phyloP scores from a whole-genome alignment of 2,797 vertebrate genomes.

The Sebastes iracundus region DNA sequence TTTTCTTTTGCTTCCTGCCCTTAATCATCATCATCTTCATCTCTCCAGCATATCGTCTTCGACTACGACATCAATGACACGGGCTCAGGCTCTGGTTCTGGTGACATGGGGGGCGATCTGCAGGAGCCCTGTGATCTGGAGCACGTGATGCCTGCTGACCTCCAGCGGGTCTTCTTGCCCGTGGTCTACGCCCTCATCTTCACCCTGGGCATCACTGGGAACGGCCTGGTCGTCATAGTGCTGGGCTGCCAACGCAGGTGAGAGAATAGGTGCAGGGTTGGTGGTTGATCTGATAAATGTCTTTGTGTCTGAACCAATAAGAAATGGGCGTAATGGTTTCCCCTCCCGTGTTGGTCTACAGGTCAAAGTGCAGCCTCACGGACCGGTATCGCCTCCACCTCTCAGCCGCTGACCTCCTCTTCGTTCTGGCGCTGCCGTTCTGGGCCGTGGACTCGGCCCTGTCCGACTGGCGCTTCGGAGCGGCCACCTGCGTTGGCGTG shows the following conservation, averaged over 20 bases:
- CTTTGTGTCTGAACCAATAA: not conserved
- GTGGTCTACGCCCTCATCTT: conserved; percentile 95
- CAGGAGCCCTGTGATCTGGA: conserved; percentile 86
- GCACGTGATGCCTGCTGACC: conserved; percentile 83
- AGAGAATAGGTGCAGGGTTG: not conserved
- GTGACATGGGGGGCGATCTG: conserved; percentile 81
- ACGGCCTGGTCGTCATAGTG: conserved; percentile 95
- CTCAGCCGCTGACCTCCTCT: conserved; percentile 95
- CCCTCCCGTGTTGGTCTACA: not conserved
- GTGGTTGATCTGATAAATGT: not conserved
- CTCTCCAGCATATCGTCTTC: conserved; percentile 71
- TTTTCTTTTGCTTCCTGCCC: not conserved
- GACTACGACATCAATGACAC: conserved; percentile 81
- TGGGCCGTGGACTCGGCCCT: conserved; percentile 93
- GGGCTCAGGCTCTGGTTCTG: conserved; percentile 82
- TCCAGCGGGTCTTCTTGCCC: conserved; percentile 91
- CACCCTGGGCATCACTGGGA: conserved; percentile 92
- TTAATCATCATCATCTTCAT: not conserved
- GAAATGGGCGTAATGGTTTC: not conserved
- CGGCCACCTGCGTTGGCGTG: conserved; percentile 88
- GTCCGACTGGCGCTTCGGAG: conserved; percentile 91
- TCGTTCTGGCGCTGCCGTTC: conserved; percentile 95
- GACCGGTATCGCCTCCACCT: conserved; percentile 96
- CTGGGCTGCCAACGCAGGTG: conserved; percentile 95
- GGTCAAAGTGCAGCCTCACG: conserved; percentile 92